Evolutionary conservation across 2,797 vertebrate genomes (phyloP).

Genomic region (Lepidocolaptes lacrymiger): DNA sequence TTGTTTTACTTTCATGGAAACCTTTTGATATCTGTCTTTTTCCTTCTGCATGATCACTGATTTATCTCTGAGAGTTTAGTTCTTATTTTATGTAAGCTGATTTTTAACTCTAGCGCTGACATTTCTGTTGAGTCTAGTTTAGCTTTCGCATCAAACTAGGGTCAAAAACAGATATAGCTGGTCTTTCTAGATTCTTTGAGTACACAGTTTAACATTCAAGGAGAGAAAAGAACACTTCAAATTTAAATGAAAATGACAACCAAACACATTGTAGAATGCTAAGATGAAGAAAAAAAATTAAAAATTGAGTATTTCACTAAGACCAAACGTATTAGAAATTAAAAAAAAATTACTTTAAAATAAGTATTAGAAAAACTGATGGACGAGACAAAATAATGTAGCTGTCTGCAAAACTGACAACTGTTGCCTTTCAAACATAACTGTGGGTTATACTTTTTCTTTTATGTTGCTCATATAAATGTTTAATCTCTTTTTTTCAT

Average conservation of each 20-base stretch:
- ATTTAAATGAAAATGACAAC: background rate
- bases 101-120: background rate
- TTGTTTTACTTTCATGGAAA: background rate
- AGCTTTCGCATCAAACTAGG: background rate
- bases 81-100: background rate
- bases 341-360: background rate
- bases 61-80: background rate
- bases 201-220: background rate
- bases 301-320: rapidly evolving
- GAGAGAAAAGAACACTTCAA: background rate
- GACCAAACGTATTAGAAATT: background rate
- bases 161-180: background rate
- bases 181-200: background rate
- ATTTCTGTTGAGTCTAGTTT: background rate
- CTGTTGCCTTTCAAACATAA: background rate
- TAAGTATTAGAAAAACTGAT: background rate
- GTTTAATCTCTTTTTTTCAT: background rate
- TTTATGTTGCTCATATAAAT: background rate
- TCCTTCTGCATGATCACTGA: background rate
- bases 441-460: too few relatives aligned
- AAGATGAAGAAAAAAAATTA: background rate
- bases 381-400: background rate
- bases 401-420: background rate
- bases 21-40: background rate
- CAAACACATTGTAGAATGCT: rapidly evolving